A percentile compares a stretch with the other conserved stretches of the same genome.
Evolutionary conservation across 2,888 invertebrate species (phyloP).

Genomic region (Crossocerus cetratus): DNA sequence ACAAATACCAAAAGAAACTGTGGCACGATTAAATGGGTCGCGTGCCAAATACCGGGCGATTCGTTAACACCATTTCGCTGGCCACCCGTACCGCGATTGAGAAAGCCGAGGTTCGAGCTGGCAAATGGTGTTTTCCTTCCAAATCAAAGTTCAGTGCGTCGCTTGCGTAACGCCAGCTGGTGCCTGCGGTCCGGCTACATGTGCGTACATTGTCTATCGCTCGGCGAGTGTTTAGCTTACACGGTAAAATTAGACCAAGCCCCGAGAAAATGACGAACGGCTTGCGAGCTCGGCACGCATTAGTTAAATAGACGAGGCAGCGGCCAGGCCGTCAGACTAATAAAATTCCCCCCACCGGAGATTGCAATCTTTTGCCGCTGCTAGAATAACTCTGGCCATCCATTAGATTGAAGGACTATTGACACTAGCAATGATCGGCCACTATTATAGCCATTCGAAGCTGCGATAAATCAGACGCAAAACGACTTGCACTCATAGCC

Average conservation of each 20-base stretch:
- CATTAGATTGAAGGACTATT: constrained; percentile 39
- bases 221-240: constrained; percentile 44
- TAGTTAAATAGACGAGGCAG: constrained; percentile 26
- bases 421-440: neutral
- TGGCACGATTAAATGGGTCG: too few relatives aligned
- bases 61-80: too few relatives aligned
- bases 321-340: constrained; percentile 30
- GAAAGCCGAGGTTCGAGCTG: too few relatives aligned
- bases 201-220: constrained; percentile 40
- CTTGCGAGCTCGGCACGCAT: constrained; percentile 23
- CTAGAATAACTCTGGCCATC: constrained; percentile 38
- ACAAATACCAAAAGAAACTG: too few relatives aligned
- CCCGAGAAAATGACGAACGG: constrained; percentile 52
- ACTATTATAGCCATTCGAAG: neutral
- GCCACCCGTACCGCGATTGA: too few relatives aligned
- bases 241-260: constrained; percentile 53
- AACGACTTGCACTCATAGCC: neutral
- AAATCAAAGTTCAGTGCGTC: too few relatives aligned
- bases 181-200: neutral
- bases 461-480: neutral
- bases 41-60: too few relatives aligned
- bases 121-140: too few relatives aligned
- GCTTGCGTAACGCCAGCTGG: constrained; percentile 21
- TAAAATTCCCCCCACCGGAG: constrained; percentile 1
- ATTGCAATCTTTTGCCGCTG: neutral